phyloP scores from a whole-genome alignment of 53 echinoderm and acorn worm species.

The Apostichopus leukothele region DNA sequence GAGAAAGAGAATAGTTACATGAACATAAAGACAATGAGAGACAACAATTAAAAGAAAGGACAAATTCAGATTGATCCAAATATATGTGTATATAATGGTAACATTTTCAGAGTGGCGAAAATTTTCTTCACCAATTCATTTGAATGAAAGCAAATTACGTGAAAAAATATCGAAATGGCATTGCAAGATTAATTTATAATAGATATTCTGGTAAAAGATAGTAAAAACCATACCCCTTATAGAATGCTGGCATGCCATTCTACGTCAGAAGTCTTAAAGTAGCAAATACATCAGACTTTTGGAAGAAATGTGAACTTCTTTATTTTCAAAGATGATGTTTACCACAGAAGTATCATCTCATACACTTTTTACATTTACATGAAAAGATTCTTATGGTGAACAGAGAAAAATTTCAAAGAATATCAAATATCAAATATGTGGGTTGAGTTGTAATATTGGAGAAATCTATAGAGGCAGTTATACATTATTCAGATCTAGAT shows the following conservation, averaged over 20 bases:
- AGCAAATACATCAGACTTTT: background rate
- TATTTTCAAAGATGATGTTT: background rate
- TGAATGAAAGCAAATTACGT: slow-evolving; percentile 1
- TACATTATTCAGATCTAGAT: no score
- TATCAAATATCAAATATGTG: no score
- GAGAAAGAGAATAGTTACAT: no score
- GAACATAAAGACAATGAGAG: no score
- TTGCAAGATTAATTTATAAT: background rate
- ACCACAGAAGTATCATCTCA: background rate
- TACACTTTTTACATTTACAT: background rate
- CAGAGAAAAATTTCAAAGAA: no score
- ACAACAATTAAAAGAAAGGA: no score
- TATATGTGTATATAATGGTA: background rate
- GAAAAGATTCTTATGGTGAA: background rate
- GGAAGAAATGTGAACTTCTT: background rate
- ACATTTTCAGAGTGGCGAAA: background rate
- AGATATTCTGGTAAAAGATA: background rate
- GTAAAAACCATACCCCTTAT: background rate
- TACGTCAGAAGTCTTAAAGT: background rate
- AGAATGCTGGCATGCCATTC: background rate
- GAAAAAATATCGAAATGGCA: background rate
- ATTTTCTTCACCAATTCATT: background rate
- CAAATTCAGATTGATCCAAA: background rate
- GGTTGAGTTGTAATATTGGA: no score
- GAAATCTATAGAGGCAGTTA: no score